Base-by-base conservation (phyloP, 1,140 invertebrate genomes). In the Leptonema lineaticorne region DNA sequence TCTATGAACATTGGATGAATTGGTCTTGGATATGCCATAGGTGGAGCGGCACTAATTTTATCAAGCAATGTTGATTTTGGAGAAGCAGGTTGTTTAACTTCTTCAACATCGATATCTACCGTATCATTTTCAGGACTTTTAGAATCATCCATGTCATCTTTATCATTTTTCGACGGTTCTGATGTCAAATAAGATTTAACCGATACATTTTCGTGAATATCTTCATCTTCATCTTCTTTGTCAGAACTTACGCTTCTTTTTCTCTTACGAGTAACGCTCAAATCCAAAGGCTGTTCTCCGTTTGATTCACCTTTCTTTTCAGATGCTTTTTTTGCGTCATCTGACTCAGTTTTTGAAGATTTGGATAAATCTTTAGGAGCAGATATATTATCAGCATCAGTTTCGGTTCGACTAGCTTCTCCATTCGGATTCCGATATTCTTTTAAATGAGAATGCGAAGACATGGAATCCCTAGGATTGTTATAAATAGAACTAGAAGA, bases 1-100 rank as follows among this genome's bases (percentile, higher is more conserved):
- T 90, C 89, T 14, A 92, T 78, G 28, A 93, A 81, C 79, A 92
- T 86, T 0, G 91, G 91, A 74, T 93, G 89, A 11, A 92, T 88
- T 0, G 90, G 89, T 75, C 87, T 82, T 0, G 91, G 90, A 71
- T 92, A 92, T 0, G 89, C 89, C 84, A 93, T 87, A n/a, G 85
- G 83, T 14, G 84, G 85, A 59, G 74, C 75, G 1, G 71, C 63
- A 8, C 73, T 68, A 29, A 72, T 71, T 70, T 75, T 74, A 7
- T 75, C 71, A 29, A 74, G 50, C 18, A 71, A 53, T 20, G 66
- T 24, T 20, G 69, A 45, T 33, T 72, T 70, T 14, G 70, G 73
- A 6, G 70, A 70, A 9, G 56, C 68, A 33, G 73, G 50, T 26
- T 67, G 33, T 60, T 81, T 78, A 45, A 80, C 78, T 16, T 79